Conservation (phyloP, 2,113 vertebrate genomes). For the Percopsis transmontana region DNA sequence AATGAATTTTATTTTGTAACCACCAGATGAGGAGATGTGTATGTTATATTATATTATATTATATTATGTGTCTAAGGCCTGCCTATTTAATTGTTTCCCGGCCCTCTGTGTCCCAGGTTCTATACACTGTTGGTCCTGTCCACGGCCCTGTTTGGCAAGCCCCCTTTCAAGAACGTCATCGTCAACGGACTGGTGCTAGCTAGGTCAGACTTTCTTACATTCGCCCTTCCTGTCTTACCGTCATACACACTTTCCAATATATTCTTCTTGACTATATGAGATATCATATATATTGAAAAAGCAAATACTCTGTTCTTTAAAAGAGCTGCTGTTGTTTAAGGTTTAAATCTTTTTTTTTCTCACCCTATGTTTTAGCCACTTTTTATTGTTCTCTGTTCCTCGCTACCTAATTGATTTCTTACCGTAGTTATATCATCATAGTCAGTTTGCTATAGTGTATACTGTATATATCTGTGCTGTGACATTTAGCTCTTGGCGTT, state of each 20-base stretch:
- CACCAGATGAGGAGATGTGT: too few species aligned
- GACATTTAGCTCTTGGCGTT: conserved; percentile 40
- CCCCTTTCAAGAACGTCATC: conserved; percentile 97
- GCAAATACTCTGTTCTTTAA: too few species aligned
- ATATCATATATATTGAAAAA: too few species aligned
- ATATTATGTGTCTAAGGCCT: neutral
- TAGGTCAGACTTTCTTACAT: conserved; percentile 75
- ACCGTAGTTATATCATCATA: neutral
- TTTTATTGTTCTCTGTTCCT: conserved; percentile 1
- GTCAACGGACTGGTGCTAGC: conserved; percentile 94
- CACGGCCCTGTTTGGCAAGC: conserved; percentile 93
- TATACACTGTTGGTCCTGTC: conserved; percentile 94
- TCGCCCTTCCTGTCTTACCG: neutral
- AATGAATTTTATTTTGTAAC: too few species aligned
- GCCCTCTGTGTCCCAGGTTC: conserved; percentile 81
- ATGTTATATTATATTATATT: too few species aligned
- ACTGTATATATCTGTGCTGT: conserved; percentile 2
- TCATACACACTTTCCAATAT: too few species aligned
- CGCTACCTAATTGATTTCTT: neutral
- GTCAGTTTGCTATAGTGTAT: neutral
- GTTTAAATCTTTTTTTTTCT: too few species aligned
- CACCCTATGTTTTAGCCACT: conserved; percentile 11
- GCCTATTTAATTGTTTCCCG: neutral
- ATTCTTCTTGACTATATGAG: too few species aligned
- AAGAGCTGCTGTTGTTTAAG: too few species aligned